Percentiles rank a stretch among this genome's conserved stretches.
These are phyloP conservation scores for Oreochromis niloticus DNA, from an alignment of 2,113 vertebrate genomes.

Conservation along the genomic window DNA sequence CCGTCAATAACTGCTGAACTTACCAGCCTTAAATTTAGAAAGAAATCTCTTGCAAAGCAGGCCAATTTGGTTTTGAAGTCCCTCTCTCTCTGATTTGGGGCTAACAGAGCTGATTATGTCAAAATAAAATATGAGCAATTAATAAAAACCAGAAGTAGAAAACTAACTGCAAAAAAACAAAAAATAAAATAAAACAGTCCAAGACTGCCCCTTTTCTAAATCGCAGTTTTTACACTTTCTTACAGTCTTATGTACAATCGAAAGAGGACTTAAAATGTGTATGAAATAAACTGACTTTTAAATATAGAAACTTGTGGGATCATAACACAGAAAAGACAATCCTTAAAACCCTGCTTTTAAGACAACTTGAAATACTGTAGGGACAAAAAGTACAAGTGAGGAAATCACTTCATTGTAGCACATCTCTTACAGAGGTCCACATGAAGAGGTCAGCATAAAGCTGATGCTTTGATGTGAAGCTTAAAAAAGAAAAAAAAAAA, in stretches of 20 bases:
- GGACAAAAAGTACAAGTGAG: not conserved
- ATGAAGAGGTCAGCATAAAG: not conserved
- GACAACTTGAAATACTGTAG: not conserved
- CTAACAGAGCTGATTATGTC: not conserved
- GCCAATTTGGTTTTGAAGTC: accelerated
- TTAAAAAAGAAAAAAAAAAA: not conserved
- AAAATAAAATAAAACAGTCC: not conserved
- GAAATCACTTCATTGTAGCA: not conserved
- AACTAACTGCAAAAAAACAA: slow-evolving; percentile 11
- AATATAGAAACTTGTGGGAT: not conserved
- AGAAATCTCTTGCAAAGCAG: not conserved
- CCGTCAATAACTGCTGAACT: not conserved
- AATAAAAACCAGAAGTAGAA: slow-evolving; percentile 38
- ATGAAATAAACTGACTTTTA: not conserved
- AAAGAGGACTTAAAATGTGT: not conserved
- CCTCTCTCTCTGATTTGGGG: not conserved
- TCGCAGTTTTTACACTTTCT: slow-evolving; percentile 40
- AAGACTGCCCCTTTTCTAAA: not conserved
- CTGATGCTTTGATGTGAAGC: not conserved
- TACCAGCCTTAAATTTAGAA: not conserved
- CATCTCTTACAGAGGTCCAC: slow-evolving; percentile 11
- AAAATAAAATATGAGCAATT: not conserved
- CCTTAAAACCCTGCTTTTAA: not conserved
- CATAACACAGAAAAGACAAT: not conserved
- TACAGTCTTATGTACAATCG: slow-evolving; percentile 56